Evolutionary conservation across 1,140 invertebrate genomes (phyloP), one percentile per base, ranked within the genome.

Genomic region (Druon quercuslanigerum): DNA sequence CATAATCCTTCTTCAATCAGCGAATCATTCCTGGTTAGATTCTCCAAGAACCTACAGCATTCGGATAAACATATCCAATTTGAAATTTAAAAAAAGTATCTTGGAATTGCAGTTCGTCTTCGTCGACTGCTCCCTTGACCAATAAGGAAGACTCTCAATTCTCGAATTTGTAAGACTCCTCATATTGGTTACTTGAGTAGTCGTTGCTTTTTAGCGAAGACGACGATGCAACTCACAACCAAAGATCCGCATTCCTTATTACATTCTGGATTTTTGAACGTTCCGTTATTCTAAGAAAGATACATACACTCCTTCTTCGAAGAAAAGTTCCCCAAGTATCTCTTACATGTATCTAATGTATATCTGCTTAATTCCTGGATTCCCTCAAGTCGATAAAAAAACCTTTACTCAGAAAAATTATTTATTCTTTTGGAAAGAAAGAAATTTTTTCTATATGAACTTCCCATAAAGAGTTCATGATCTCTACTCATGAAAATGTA

Each of bases 141-240:
- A 66, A 66, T 66, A 40, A 46, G 60, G 60, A 66, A 46, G 60
- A 40, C n/a, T 12, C 16, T 66, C 7, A 66, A 40, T 66, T 66
- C 60, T 66, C 25, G 14, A 66, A 66, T 33, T 66, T 60, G 57
- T 60, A 25, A 56, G 20, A 60, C 25, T 66, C 60, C 20, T 66
- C 25, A 66, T 66, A 70, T 51, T 72, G 75, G 52, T 77, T 77
- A 54, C 71, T 72, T 52, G 75, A 77, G 52, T 40, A 46, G 75
- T 72, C 25, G 13, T n/a, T 54, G 75, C 71, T 77, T 77, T 77
- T 77, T 72, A 77, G 71, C 71, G 71, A 73, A n/a, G 75, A 70
- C 57, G 20, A 60, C 52, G 33, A 54, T 25, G 71, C 51, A 54
- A 51, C 20, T 71, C 50, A 54, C 57, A 66, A 46, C 60, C 60